A percentile compares a stretch with the other conserved stretches of the same genome.
phyloP scores from a whole-genome alignment of 2,888 invertebrate species.

The Alloplasta piceator region DNA sequence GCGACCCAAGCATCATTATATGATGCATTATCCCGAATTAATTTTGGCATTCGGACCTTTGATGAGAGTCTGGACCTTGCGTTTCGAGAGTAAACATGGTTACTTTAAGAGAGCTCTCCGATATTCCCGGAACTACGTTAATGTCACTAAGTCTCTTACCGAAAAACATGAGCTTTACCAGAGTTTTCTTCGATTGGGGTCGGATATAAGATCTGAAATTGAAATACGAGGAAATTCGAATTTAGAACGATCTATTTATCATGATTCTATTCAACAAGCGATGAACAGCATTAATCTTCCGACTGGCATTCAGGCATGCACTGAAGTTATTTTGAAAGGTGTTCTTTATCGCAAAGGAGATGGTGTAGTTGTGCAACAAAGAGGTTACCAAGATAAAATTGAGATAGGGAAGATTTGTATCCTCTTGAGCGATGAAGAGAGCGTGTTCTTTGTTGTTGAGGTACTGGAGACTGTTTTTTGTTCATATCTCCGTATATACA shows the following conservation, averaged over 20 bases:
- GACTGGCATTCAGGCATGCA: constrained; percentile 40
- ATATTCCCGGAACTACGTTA: constrained; percentile 62
- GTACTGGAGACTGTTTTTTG: constrained; percentile 51
- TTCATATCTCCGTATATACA: constrained; percentile 45
- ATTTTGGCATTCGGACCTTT: constrained; percentile 59
- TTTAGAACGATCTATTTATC: constrained; percentile 27
- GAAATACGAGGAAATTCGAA: not conserved
- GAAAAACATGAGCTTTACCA: constrained; percentile 58
- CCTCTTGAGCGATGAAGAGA: constrained; percentile 43
- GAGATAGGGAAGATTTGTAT: constrained; percentile 50
- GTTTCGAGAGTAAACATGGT: constrained; percentile 68
- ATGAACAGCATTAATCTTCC: constrained; percentile 29
- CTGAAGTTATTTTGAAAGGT: constrained; percentile 36
- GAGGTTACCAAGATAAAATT: constrained; percentile 54
- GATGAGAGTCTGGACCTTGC: constrained; percentile 58
- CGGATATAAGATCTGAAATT: constrained; percentile 32
- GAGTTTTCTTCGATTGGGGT: constrained; percentile 38
- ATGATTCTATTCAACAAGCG: constrained; percentile 33
- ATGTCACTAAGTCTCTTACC: constrained; percentile 55
- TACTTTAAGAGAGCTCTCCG: constrained; percentile 63
- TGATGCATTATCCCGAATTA: constrained; percentile 54
- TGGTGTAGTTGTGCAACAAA: constrained; percentile 45
- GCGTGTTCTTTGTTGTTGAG: constrained; percentile 44
- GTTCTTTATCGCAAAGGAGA: constrained; percentile 41
- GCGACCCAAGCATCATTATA: constrained; percentile 64